Conservation (phyloP, 2,113 vertebrate species). For the Stigmatopora nigra region DNA sequence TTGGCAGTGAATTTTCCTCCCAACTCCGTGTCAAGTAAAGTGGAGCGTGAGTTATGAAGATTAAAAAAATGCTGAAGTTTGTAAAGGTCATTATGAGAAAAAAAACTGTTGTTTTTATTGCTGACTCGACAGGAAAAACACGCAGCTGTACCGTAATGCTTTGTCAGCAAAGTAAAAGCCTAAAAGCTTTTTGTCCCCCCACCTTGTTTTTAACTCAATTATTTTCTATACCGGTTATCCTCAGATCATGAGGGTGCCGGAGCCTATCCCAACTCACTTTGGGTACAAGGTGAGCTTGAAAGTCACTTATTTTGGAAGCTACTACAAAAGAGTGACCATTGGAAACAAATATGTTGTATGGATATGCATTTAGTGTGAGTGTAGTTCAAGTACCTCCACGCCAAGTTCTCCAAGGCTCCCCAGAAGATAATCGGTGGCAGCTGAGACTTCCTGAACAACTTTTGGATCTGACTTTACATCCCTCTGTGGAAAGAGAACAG, state of each 20-base stretch:
- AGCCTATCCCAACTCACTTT: too few relatives aligned
- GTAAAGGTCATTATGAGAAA: background rate
- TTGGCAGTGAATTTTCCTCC: background rate
- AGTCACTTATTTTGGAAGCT: constrained; percentile 36
- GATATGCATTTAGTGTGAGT: background rate
- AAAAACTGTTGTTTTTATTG: constrained; percentile 16
- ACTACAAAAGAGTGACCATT: constrained; percentile 28
- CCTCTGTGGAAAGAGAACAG: constrained; percentile 61
- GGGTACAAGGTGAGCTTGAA: background rate
- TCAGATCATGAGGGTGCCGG: too few relatives aligned
- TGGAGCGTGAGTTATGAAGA: background rate
- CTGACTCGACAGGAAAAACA: constrained; percentile 20
- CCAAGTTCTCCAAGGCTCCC: constrained; percentile 73
- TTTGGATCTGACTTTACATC: constrained; percentile 72
- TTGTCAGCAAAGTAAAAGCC: constrained; percentile 24
- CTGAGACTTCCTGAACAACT: constrained; percentile 73
- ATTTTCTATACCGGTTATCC: too few relatives aligned
- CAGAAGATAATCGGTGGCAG: constrained; percentile 73
- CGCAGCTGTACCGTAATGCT: constrained; percentile 37
- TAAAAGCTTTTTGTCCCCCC: background rate
- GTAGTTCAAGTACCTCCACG: constrained; percentile 72
- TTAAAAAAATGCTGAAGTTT: background rate
- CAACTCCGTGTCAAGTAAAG: background rate
- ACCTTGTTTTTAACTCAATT: too few relatives aligned
- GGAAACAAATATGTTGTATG: constrained; percentile 31